A percentile compares a stretch with the other conserved stretches of the same genome.
Conservation (phyloP, 1,140 invertebrate species). For the Scylla paramamosain region DNA sequence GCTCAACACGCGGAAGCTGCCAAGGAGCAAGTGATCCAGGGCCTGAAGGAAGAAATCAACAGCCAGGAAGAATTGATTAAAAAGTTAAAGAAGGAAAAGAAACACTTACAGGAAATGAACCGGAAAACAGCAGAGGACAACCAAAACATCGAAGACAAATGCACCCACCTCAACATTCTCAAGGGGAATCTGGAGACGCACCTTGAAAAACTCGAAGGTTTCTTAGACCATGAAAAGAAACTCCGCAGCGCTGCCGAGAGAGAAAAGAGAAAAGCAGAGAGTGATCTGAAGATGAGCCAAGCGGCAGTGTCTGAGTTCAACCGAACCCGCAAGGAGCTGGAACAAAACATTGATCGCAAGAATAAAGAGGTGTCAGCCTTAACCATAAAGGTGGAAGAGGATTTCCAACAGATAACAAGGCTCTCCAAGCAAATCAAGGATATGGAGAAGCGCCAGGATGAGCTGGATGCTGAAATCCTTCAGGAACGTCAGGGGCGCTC, state of each 20-base stretch:
- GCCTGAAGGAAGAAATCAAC: slow-evolving; percentile 56
- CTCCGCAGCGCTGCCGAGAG: slow-evolving; percentile 39
- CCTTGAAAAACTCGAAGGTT: slow-evolving; percentile 59
- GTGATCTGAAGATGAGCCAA: slow-evolving; percentile 55
- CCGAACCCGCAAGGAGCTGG: slow-evolving; percentile 83
- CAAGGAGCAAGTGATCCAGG: slow-evolving; percentile 59
- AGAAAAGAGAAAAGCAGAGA: slow-evolving; percentile 57
- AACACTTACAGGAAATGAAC: slow-evolving; percentile 81
- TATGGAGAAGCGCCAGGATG: slow-evolving; percentile 82
- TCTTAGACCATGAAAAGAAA: slow-evolving; percentile 60
- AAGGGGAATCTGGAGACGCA: slow-evolving; percentile 61
- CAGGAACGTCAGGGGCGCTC: slow-evolving; percentile 80
- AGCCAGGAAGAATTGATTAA: slow-evolving; percentile 80
- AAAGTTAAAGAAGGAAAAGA: slow-evolving; percentile 86
- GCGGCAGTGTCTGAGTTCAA: slow-evolving; percentile 80
- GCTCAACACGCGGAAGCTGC: slow-evolving; percentile 80
- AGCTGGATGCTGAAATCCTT: slow-evolving; percentile 84
- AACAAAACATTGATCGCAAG: slow-evolving; percentile 81
- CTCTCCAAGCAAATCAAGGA: slow-evolving; percentile 86
- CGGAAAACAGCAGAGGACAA: slow-evolving; percentile 83
- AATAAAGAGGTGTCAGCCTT: slow-evolving; percentile 82
- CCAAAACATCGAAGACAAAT: slow-evolving; percentile 79
- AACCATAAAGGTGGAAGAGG: slow-evolving; percentile 84
- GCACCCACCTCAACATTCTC: slow-evolving; percentile 57
- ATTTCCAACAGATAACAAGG: slow-evolving; percentile 83